Evolutionary conservation across 1,140 invertebrate genomes (phyloP), one percentile per base, ranked within the genome.

Genomic region (Sipha flava): DNA sequence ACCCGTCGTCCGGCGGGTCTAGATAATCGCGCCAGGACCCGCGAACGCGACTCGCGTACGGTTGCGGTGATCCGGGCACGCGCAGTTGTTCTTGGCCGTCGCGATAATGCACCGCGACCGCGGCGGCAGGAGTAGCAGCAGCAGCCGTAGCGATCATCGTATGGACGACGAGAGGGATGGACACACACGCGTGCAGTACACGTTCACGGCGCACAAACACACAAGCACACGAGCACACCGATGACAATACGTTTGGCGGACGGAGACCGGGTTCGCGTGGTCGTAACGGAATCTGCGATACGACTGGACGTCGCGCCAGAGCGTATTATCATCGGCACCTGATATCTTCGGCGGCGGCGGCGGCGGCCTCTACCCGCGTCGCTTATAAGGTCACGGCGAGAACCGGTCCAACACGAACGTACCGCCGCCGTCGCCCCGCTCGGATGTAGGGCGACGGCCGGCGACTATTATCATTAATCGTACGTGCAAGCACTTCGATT

Each of bases 1-100:
- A n/a, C n/a, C 21, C 34, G 34, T 37, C 34, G 29, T 23, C 29
- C n/a, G 47, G 70, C 12, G 73, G 73, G 0, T 79, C 72, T 23
- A 82, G 62, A 40, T 79, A 81, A 3, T 82, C 82, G 23, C 82
- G 62, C 81, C 83, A 82, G 14, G 81, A 80, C 4, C 79, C 80
- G 26, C 81, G 81, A 3, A 80, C 75, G 0, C 59, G 40, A 14
- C 54, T 23, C 0, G 70, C 81, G 26, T 82, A 79, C 40, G 79
- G 81, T 66, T 82, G 81, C 18, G 80, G 80, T n/a, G 81, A 82
- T 1, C 77, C 81, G 64, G 79, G 81, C 18, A 80, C 64, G 40
- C 79, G 81, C 4, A 81, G 49, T n/a, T n/a, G n/a, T 31, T 45
- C 68, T 54, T 73, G 47, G 49, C 40, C 34, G 64, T 40, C 29